Conservation (phyloP, 2,113 vertebrate species). For the Anthoscopus minutus region DNA sequence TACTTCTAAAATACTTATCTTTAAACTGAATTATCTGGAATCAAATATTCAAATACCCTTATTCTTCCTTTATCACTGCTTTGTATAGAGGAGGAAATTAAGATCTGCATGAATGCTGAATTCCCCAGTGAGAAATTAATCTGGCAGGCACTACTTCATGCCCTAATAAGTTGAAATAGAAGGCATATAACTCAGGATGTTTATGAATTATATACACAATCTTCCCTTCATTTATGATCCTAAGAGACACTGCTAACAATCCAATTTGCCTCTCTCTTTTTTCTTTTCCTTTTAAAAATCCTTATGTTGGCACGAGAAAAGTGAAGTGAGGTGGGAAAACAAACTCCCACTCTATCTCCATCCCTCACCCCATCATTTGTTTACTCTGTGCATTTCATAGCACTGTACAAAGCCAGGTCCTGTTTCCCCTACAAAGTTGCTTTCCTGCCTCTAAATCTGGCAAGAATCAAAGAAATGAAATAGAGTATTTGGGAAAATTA, state of each 20-base stretch:
- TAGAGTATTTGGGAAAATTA: neutral
- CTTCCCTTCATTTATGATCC: constrained; percentile 31
- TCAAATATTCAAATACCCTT: neutral
- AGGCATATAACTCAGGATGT: constrained; percentile 24
- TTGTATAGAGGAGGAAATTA: constrained; percentile 27
- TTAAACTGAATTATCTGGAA: neutral
- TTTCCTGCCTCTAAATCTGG: neutral
- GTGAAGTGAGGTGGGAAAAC: constrained; percentile 8
- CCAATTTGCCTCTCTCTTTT: neutral
- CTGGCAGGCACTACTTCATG: constrained; percentile 49
- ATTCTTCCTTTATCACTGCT: neutral
- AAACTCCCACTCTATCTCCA: neutral
- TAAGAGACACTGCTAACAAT: constrained; percentile 26
- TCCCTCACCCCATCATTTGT: neutral
- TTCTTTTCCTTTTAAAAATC: neutral
- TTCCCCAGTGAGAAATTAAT: constrained; percentile 31
- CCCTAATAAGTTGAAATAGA: constrained; percentile 53
- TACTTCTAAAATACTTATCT: neutral
- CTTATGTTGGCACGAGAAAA: neutral
- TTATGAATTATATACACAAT: constrained; percentile 47
- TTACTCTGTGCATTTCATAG: constrained; percentile 11
- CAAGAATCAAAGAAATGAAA: neutral
- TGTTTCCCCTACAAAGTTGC: neutral
- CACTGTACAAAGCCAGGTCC: neutral
- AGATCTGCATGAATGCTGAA: neutral